These are phyloP conservation scores for Coregonus suidteri DNA, from an alignment of 2,797 vertebrate species.

Conservation along the genomic window DNA sequence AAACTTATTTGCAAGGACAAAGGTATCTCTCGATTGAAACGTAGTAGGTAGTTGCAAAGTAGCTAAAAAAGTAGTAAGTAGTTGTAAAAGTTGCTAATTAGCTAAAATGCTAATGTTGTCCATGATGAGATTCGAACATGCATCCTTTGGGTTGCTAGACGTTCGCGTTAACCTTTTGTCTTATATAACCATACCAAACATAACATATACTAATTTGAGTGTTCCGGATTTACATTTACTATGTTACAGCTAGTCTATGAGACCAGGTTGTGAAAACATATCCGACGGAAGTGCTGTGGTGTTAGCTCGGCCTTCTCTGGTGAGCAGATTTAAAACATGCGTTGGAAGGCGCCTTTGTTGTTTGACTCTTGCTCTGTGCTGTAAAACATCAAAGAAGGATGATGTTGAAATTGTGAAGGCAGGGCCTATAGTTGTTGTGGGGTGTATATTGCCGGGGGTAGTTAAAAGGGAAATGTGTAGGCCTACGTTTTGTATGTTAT, in stretches of 20 bases:
- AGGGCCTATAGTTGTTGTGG: constrained; percentile 10
- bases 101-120: too few relatives aligned
- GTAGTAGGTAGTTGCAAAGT: too few relatives aligned
- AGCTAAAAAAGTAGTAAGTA: too few relatives aligned
- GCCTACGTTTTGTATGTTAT: constrained; percentile 39
- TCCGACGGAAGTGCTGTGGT: not conserved
- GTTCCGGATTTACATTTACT: not conserved
- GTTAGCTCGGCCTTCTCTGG: not conserved
- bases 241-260: not conserved
- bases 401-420: constrained; percentile 6
- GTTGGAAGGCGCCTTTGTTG: constrained; percentile 16
- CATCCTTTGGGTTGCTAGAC: too few relatives aligned
- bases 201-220: too few relatives aligned
- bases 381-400: constrained; percentile 28
- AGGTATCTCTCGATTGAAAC: not conserved
- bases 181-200: too few relatives aligned
- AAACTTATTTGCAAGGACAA: too few relatives aligned
- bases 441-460: not conserved
- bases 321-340: not conserved
- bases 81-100: too few relatives aligned
- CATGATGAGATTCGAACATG: too few relatives aligned
- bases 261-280: not conserved
- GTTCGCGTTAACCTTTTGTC: too few relatives aligned
- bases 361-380: constrained; percentile 27
- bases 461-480: constrained; percentile 13